A percentile compares a stretch with the other conserved stretches of the same genome.
These are phyloP conservation scores for Polyommatus icarus DNA, from an alignment of 2,888 invertebrate species.

Conservation along the genomic window DNA sequence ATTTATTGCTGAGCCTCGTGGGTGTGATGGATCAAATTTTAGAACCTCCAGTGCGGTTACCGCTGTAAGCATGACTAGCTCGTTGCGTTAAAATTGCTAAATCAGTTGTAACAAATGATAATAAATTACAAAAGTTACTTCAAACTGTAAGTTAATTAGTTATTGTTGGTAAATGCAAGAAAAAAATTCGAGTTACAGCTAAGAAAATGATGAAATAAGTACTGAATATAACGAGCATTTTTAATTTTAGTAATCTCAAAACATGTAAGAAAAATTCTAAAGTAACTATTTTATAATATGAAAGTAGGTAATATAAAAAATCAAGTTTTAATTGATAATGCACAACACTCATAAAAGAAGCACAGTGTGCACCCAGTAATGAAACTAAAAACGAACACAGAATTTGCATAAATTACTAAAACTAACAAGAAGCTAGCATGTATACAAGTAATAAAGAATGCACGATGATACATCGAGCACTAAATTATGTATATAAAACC, in stretches of 20 bases:
- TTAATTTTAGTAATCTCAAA: no score
- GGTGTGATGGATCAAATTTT: conserved; percentile 67
- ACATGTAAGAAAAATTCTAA: no score
- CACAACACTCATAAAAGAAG: background rate
- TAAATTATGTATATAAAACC: conserved; percentile 30
- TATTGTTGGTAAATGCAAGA: background rate
- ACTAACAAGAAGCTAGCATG: conserved; percentile 25
- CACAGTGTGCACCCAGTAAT: background rate
- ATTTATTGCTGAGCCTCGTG: conserved; percentile 63
- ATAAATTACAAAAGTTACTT: background rate
- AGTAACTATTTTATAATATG: no score
- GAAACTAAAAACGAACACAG: background rate
- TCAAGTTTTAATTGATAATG: background rate
- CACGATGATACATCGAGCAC: conserved; percentile 22
- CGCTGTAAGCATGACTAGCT: conserved; percentile 12
- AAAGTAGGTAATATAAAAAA: no score
- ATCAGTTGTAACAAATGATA: conserved; percentile 13
- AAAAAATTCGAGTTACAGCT: background rate
- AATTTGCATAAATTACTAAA: conserved; percentile 26
- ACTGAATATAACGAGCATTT: background rate
- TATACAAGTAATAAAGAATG: conserved; percentile 26
- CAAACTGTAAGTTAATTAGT: background rate
- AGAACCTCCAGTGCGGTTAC: conserved; percentile 47
- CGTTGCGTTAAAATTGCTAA: conserved; percentile 10
- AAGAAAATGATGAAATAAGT: background rate